Evolutionary conservation across 2,797 vertebrate species (phyloP), one percentile per base, ranked within the genome.

Genomic region (Chelonia mydas): DNA sequence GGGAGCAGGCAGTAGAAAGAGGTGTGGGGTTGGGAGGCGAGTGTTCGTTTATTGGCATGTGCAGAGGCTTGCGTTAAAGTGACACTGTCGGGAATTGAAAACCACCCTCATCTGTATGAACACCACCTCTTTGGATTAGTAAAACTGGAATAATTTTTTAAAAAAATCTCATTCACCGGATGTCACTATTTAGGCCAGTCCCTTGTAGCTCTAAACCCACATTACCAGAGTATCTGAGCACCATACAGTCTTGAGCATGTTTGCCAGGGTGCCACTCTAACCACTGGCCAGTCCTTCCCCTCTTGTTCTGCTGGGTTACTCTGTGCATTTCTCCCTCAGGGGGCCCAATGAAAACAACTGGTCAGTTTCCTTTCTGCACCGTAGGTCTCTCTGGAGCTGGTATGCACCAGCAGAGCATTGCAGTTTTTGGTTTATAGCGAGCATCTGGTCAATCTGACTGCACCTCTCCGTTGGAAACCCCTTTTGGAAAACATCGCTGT

Each of bases 31-130:
- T 0, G 72, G 76, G 76, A 68, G 55, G 7, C 61, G 61, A 37
- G 4, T 37, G 19, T 68, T 68, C 33, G 19, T 21, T 19, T 68
- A 68, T 21, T 68, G 16, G 61, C 0, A 0, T 0, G 0, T 0
- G 19, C 51, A 84, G 55, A 53, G 77, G n/a, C 2, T 84, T 50
- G 51, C 17, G 47, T 15, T 53, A 83, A 54, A 27, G 11, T 3
- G 47, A 87, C 0, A 2, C 61, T 68, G 33, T 11, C 2, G 8
- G 33, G 61, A 68, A n/a, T 17, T 17, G 33, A 37, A 68, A n/a
- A 19, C n/a, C 4, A 16, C 61, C 33, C 8, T 17, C 61, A 5
- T 68, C 61, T 68, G 16, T 68, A n/a, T 21, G 37, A 68, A 19
- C n/a, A 68, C 33, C 33, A 37, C 33, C 61, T 68, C 61, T 68